Conservation (phyloP, 1,140 invertebrate genomes). For the Drosophila parabipectinata region DNA sequence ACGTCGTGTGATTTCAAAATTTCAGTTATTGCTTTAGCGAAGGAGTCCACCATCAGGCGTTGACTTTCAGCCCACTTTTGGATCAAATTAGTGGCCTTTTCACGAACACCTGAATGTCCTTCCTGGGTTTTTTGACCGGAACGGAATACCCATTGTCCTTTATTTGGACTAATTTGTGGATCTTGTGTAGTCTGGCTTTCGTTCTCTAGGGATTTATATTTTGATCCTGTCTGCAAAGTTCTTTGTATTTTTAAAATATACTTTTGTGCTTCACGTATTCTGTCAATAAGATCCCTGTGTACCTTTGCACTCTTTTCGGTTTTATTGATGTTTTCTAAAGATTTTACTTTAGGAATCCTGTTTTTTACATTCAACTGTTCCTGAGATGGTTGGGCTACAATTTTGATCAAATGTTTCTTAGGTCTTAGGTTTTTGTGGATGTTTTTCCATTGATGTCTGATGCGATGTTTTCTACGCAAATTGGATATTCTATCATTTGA, state of each 20-base stretch:
- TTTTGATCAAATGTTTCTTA: no score
- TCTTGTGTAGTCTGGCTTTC: background rate
- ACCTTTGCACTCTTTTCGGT: background rate
- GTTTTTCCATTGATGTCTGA: no score
- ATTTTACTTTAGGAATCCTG: background rate
- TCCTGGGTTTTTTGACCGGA: background rate
- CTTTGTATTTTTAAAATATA: background rate
- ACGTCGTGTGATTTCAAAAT: background rate
- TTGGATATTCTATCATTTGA: no score
- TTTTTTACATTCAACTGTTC: background rate
- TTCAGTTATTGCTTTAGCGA: background rate
- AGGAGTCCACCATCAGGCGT: background rate
- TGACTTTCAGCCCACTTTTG: background rate
- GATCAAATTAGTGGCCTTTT: background rate
- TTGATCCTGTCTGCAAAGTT: background rate
- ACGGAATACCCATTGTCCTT: background rate
- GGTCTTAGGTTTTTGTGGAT: no score
- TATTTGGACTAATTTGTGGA: background rate
- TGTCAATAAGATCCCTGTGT: background rate
- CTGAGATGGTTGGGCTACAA: background rate
- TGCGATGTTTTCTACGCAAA: no score
- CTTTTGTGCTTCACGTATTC: background rate
- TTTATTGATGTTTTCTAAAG: background rate
- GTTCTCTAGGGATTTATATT: background rate
- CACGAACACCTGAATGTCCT: background rate